These are phyloP conservation scores for Zoanthus sansibaricus DNA, from an alignment of 92 coral and sea anemone species.

Conservation along the genomic window DNA sequence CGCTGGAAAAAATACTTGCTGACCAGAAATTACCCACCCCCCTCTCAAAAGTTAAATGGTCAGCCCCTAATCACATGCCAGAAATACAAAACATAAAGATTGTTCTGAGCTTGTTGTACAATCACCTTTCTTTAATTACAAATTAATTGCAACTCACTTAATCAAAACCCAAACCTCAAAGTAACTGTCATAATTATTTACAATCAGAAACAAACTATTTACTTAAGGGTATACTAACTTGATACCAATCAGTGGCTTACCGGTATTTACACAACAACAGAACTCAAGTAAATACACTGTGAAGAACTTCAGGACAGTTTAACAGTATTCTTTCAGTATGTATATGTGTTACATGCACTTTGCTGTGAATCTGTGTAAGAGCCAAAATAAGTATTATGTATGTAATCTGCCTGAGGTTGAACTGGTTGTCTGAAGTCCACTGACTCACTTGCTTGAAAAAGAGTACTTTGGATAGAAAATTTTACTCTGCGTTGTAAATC, in stretches of 20 bases:
- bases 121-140: conserved; percentile 19
- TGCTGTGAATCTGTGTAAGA: conserved; percentile 49
- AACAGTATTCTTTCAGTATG: conserved; percentile 41
- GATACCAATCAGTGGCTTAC: conserved; percentile 51
- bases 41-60: conserved; percentile 1
- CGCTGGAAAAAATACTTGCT: too few relatives aligned
- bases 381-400: conserved; percentile 44
- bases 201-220: too few relatives aligned
- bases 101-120: neutral
- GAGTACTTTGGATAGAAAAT: conserved; percentile 60
- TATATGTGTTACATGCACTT: conserved; percentile 27
- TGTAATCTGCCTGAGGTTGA: conserved; percentile 35
- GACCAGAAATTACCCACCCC: neutral
- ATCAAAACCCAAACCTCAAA: too few relatives aligned
- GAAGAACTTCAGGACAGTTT: conserved; percentile 41
- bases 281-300: conserved; percentile 40
- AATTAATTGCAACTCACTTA: conserved; percentile 34
- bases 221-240: conserved; percentile 40
- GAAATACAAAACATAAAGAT: too few relatives aligned
- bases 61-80: neutral
- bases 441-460: conserved; percentile 48
- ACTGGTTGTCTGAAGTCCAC: conserved; percentile 27
- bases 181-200: too few relatives aligned
- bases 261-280: conserved; percentile 35
- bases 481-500: conserved; percentile 61